Conservation (phyloP, 1,140 invertebrate species). For the Drosophila teissieri region DNA sequence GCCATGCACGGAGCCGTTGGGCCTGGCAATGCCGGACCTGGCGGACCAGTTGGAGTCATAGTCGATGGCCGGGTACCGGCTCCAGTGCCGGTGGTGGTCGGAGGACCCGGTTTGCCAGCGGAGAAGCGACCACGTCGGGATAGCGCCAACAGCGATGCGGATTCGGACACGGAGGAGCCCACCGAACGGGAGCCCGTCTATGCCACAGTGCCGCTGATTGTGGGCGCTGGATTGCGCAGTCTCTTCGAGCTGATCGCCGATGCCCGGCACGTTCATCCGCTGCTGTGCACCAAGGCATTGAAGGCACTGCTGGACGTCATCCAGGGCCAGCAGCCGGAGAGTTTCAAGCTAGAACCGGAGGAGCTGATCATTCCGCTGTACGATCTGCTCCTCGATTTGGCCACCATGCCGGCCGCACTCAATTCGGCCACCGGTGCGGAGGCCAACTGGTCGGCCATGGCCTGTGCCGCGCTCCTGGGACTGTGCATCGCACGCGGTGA, state of each 20-base stretch:
- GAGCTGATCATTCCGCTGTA: conserved; percentile 93
- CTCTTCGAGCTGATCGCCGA: conserved; percentile 96
- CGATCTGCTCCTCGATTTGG: conserved; percentile 91
- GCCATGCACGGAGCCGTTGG: conserved; percentile 19
- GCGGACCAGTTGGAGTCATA: conserved; percentile 7
- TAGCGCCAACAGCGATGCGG: conserved; percentile 78
- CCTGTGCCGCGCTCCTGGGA: conserved; percentile 95
- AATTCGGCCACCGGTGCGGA: conserved; percentile 85
- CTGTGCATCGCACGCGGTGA: conserved; percentile 96
- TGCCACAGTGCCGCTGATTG: conserved; percentile 88
- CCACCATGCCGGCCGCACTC: conserved; percentile 87
- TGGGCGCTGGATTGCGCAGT: conserved; percentile 94
- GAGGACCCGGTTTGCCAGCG: conserved; percentile 20
- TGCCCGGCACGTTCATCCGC: conserved; percentile 91
- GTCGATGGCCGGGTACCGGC: conserved; percentile 24
- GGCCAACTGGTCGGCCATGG: conserved; percentile 91
- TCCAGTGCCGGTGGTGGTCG: conserved; percentile 22
- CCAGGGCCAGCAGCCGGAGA: conserved; percentile 88
- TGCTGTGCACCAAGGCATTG: conserved; percentile 94
- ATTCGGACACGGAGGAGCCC: conserved; percentile 74
- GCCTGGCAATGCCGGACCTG: conserved; percentile 7
- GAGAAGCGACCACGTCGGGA: conserved; percentile 64
- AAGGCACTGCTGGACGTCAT: conserved; percentile 95
- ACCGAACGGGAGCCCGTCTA: conserved; percentile 73
- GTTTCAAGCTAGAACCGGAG: conserved; percentile 87